These are phyloP conservation scores for Dicerorhinus sumatrensis DNA, from an alignment of 2,113 vertebrate species.

Conservation along the genomic window DNA sequence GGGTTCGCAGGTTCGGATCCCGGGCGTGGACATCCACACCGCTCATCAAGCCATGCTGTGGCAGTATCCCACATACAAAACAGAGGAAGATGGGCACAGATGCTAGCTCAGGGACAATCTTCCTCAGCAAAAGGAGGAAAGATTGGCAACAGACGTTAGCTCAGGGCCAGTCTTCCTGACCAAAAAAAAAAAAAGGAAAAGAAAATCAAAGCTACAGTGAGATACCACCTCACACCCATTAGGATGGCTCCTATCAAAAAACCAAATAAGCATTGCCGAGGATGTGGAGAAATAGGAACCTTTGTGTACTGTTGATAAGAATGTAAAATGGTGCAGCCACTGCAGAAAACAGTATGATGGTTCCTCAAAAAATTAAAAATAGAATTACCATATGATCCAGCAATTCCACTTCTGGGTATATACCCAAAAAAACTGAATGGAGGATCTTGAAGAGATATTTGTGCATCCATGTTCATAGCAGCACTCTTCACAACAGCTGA, in stretches of 20 bases:
- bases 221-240: neutral
- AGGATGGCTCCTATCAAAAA: neutral
- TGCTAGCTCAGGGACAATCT: too few relatives aligned
- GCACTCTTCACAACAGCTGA: neutral
- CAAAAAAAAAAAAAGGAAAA: too few relatives aligned
- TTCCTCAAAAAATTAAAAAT: neutral
- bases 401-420: neutral
- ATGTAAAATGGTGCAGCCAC: neutral
- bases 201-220: neutral
- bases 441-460: neutral
- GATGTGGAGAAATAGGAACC: neutral
- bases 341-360: neutral
- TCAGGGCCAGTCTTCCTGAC: too few relatives aligned
- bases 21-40: too few relatives aligned
- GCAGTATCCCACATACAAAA: too few relatives aligned
- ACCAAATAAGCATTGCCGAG: neutral
- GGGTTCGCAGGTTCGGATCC: too few relatives aligned
- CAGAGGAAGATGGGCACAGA: too few relatives aligned
- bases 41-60: too few relatives aligned
- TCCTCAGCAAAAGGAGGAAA: too few relatives aligned
- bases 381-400: neutral
- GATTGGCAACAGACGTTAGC: too few relatives aligned
- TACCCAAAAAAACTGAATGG: neutral
- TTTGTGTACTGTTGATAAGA: fast-evolving
- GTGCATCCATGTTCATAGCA: neutral